Base-by-base conservation (phyloP, 2,113 vertebrate species). In the Hiodon tergisus region DNA sequence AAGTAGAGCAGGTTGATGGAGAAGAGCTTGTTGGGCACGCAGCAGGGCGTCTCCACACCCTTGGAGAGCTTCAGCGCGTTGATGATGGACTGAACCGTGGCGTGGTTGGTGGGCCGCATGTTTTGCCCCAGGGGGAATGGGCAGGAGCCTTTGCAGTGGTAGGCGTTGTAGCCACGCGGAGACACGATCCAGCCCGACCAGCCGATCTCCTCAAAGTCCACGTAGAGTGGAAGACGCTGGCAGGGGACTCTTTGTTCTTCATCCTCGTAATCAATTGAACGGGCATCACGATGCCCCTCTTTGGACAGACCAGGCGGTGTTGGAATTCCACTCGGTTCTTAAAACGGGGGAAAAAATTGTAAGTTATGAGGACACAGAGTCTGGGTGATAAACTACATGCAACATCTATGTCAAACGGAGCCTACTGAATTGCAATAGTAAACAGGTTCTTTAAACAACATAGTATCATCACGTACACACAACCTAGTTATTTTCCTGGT, bases 111-210 rank as follows among this genome's bases (percentile, higher is more conserved):
- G 0, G 93, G 89, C 54, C 88, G 87, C 91, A 93, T 92, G 88
- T 91, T 92, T 77, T 93, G 90, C 14, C 93, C 92, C 80, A 94
- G 81, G 0, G 93, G 93, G 83, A 94, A 94, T 10, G 86, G 82
- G 61, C 93, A 94, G 71, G 91, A 89, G 57, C 93, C 93, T 78
- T 91, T 92, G 84, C 93, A 94, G 80, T 93, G 89, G 80, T 94
- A 93, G 0, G 93, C 93, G 6, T 94, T 93, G 87, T 94, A 93
- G 4, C 92, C 91, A 3, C 89, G 86, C 0, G 93, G 93, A 4
- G 93, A 93, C 59, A 94, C 91, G 4, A 94, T 92, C 93, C 93
- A 94, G 46, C 91, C 89, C 0, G 93, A 92, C 93, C 93, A 94
- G 80, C 93, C 93, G 3, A 93, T 93, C 83, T 94, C 93, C 77